Evolutionary conservation across 2,113 vertebrate species (phyloP), one percentile per base, ranked within the genome.

Genomic region (Nesoenas mayeri): DNA sequence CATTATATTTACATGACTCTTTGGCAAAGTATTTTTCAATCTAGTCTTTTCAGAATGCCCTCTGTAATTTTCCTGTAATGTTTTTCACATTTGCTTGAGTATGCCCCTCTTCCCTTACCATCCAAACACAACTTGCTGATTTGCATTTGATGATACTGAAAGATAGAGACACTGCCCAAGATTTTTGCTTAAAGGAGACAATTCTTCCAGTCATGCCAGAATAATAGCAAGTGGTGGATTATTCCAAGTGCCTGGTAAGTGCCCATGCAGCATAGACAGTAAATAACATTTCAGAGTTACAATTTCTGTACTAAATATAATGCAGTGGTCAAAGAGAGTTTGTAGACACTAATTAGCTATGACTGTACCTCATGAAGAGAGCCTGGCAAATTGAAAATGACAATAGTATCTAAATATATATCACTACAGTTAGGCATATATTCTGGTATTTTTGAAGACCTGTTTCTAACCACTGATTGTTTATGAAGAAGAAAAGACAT

Each of bases 381-480:
- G 26, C 29, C 34, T 74, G 73, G 38, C 13, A 78, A 80, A 28
- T 51, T 18, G 74, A 64, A 77, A 61, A 44, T 56, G 34, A 31
- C 24, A 79, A 26, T 25, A 71, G 21, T n/a, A 25, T 42, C 25
- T 89, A 71, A 53, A 93, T 15, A 40, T 28, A 38, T 72, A 10
- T 93, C 56, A 48, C 26, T 67, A 54, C 44, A 90, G 44, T 77
- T 65, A 74, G 28, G 44, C 18, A 38, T 84, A 16, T 67, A 44
- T 64, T 95, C 53, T 73, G 58, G 15, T 80, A 38, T 91, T 92
- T 93, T 40, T 89, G 44, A 88, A 93, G 81, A 91, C 22, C 25
- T 62, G 4, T 4, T 90, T 88, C 79, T 82, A 88, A 73, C 36
- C 17, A 13, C 28, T 47, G 7, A 4, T 44, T 58, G 4, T 28